These are phyloP conservation scores for Conistra vaccinii DNA, from an alignment of 2,888 invertebrate species.

Conservation along the genomic window DNA sequence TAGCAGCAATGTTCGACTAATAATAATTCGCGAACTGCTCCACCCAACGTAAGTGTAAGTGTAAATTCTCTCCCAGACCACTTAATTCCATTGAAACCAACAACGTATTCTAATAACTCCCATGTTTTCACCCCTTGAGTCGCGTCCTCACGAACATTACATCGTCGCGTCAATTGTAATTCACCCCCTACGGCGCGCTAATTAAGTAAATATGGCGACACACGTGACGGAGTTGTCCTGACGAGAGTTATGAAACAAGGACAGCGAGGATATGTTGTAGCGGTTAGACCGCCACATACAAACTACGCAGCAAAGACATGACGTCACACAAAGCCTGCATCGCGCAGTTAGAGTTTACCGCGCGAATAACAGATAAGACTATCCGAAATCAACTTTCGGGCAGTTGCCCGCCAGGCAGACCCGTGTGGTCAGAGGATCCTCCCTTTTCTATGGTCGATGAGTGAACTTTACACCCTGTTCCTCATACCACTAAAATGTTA, in stretches of 20 bases:
- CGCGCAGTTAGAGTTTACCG: too few relatives aligned
- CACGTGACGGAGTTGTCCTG: conserved; percentile 40
- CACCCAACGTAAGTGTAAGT: neutral
- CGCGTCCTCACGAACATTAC: conserved; percentile 29
- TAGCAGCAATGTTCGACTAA: neutral
- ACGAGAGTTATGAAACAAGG: conserved; percentile 15
- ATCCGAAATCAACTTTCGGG: too few relatives aligned
- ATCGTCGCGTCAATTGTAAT: conserved; percentile 49
- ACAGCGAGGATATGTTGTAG: too few relatives aligned
- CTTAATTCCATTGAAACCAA: conserved; percentile 22
- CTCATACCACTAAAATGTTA: too few relatives aligned
- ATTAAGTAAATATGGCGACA: conserved; percentile 60
- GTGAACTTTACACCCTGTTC: too few relatives aligned
- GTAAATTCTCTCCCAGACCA: neutral
- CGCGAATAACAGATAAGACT: too few relatives aligned
- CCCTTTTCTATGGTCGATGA: too few relatives aligned
- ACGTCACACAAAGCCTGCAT: too few relatives aligned
- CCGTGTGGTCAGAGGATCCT: too few relatives aligned
- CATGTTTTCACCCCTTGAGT: conserved; percentile 6
- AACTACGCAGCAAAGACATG: too few relatives aligned
- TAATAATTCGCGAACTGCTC: neutral
- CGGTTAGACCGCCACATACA: too few relatives aligned
- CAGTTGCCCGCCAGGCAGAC: too few relatives aligned
- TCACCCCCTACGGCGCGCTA: conserved; percentile 52
- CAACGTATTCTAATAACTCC: conserved; percentile 26